Percentiles rank a stretch among this genome's conserved stretches.
phyloP scores from a whole-genome alignment of 2,888 invertebrate species.

The Ethmia dodecea region DNA sequence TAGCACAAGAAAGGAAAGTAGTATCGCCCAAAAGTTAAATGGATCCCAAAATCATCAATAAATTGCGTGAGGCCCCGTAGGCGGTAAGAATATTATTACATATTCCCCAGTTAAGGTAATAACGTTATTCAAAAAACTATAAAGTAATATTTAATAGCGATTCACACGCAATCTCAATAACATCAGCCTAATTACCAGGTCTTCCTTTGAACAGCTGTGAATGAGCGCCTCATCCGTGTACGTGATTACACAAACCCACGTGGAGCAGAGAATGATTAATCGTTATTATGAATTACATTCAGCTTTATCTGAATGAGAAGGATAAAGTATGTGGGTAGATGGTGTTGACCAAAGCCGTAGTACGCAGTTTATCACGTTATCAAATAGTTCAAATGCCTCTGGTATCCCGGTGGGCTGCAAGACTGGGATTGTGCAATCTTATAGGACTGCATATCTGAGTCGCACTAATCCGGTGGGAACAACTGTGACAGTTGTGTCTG shows the following conservation, averaged over 20 bases:
- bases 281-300: background rate
- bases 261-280: background rate
- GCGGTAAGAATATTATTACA: conserved; percentile 33
- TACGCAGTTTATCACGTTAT: conserved; percentile 34
- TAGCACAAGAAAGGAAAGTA: conserved; percentile 30
- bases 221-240: background rate
- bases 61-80: conserved; percentile 34
- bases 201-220: conserved; percentile 6
- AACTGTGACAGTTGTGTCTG: conserved; percentile 14
- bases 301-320: too few relatives aligned
- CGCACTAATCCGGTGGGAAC: conserved; percentile 35
- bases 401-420: conserved; percentile 32
- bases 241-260: background rate
- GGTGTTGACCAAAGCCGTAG: conserved; percentile 3
- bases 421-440: conserved; percentile 41
- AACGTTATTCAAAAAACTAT: conserved; percentile 24
- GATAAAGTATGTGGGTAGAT: background rate
- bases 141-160: conserved; percentile 31
- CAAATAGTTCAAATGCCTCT: conserved; percentile 37
- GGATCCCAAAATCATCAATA: conserved; percentile 29
- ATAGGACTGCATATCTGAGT: conserved; percentile 43
- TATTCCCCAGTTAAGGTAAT: conserved; percentile 25
- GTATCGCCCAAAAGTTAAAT: conserved; percentile 31
- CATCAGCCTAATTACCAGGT: conserved; percentile 10
- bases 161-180: conserved; percentile 25